Percentiles rank a stretch among this genome's conserved stretches.
Evolutionary conservation across 1,140 invertebrate genomes (phyloP).

Genomic region (Venturia canescens): DNA sequence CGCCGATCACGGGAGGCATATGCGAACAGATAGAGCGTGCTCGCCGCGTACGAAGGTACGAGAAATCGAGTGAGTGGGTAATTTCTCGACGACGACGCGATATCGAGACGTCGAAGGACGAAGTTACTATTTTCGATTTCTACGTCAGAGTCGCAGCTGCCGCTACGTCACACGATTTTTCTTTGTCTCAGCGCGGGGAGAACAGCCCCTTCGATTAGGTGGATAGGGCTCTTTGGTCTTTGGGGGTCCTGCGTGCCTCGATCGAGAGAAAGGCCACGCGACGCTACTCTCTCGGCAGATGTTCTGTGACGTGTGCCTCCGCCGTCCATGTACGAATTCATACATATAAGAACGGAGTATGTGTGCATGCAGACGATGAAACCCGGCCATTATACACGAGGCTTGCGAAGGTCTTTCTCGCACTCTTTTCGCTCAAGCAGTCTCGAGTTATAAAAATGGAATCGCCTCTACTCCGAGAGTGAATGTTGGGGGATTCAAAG

Average conservation of each 20-base stretch:
- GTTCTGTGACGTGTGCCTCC: constrained; percentile 72
- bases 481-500: constrained; percentile 3
- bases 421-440: constrained; percentile 6
- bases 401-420: constrained; percentile 14
- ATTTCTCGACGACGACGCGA: constrained; percentile 15
- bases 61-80: constrained; percentile 53
- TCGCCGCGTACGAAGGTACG: neutral
- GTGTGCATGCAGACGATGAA: neutral
- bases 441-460: neutral
- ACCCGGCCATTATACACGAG: neutral
- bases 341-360: neutral
- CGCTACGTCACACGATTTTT: constrained; percentile 75
- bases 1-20: constrained; percentile 3
- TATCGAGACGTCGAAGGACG: constrained; percentile 24
- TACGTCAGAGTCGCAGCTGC: constrained; percentile 75
- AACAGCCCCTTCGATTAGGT: constrained; percentile 61
- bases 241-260: constrained; percentile 30
- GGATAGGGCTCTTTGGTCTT: constrained; percentile 46
- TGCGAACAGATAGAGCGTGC: constrained; percentile 6
- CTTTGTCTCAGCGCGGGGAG: constrained; percentile 74
- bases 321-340: neutral
- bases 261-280: constrained; percentile 66
- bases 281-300: constrained; percentile 70
- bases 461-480: constrained; percentile 14
- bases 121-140: constrained; percentile 43